Conservation (phyloP, 1,140 invertebrate species). For the Coboldia fuscipes region DNA sequence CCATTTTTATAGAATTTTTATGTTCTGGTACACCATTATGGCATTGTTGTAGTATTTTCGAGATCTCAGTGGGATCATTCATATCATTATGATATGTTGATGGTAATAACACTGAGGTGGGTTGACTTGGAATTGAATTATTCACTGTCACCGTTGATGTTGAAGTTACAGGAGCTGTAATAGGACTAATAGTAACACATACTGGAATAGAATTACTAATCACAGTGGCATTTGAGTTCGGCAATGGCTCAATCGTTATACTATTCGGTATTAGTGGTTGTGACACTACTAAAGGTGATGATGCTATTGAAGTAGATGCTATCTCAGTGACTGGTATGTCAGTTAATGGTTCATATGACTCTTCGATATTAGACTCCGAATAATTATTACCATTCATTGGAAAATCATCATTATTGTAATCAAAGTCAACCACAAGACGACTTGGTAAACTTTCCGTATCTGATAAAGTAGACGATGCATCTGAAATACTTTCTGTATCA, state of each 20-base stretch:
- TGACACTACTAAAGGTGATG: too few relatives aligned
- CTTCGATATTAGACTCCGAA: constrained; percentile 3
- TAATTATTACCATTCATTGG: constrained; percentile 12
- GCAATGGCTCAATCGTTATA: too few relatives aligned
- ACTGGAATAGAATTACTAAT: neutral
- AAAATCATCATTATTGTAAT: constrained; percentile 14
- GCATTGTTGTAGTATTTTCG: constrained; percentile 19
- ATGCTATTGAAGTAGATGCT: too few relatives aligned
- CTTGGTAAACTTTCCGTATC: constrained; percentile 13
- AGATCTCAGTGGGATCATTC: constrained; percentile 20
- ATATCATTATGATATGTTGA: constrained; percentile 21
- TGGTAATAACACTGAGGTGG: too few relatives aligned
- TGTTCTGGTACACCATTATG: constrained; percentile 6
- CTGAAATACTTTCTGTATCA: constrained; percentile 13
- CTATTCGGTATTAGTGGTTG: too few relatives aligned
- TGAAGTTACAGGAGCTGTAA: constrained; percentile 4
- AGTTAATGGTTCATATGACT: too few relatives aligned
- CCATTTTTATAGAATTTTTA: neutral
- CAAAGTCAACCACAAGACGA: constrained; percentile 10
- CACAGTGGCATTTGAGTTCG: constrained; percentile 3
- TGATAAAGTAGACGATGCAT: constrained; percentile 15
- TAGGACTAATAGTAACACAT: neutral
- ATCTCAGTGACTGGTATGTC: too few relatives aligned
- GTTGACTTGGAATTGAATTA: too few relatives aligned
- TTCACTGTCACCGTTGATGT: too few relatives aligned